Evolutionary conservation across 2,888 invertebrate species (phyloP).

Genomic region (Apotomis turbidana): DNA sequence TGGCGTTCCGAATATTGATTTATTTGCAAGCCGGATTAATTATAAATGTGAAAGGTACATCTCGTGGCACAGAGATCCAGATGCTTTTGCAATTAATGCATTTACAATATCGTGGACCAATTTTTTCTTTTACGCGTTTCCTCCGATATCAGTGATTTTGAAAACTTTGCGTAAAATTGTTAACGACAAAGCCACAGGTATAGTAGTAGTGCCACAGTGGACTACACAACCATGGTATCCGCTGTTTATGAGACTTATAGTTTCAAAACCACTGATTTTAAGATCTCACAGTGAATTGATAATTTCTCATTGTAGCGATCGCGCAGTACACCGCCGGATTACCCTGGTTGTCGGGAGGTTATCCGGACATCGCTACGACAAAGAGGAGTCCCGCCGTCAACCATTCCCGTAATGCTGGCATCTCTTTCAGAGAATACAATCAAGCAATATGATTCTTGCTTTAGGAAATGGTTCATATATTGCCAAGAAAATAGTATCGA

Average conservation of each 20-base stretch:
- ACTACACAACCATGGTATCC: conserved; percentile 32
- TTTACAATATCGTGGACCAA: conserved; percentile 21
- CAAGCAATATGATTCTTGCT: conserved; percentile 41
- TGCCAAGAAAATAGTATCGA: conserved; percentile 10
- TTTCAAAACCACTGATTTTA: conserved; percentile 12
- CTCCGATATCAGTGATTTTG: conserved; percentile 19
- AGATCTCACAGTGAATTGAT: neutral
- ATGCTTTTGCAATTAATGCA: conserved; percentile 10
- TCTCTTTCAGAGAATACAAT: too few species aligned
- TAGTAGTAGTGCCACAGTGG: conserved; percentile 33
- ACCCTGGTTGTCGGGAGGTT: conserved; percentile 44
- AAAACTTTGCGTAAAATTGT: conserved; percentile 21
- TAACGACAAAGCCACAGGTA: conserved; percentile 28
- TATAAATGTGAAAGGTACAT: conserved; percentile 15
- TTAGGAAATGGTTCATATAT: conserved; percentile 41
- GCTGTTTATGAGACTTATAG: conserved; percentile 2
- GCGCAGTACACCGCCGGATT: conserved; percentile 39
- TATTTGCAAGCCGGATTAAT: conserved; percentile 18
- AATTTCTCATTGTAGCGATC: conserved; percentile 16
- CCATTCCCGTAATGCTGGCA: conserved; percentile 17
- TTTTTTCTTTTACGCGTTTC: conserved; percentile 31
- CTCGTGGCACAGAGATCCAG: conserved; percentile 18
- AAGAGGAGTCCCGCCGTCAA: conserved; percentile 31
- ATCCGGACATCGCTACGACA: conserved; percentile 37
- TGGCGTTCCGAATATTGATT: conserved; percentile 1